Evolutionary conservation across 2,888 invertebrate species (phyloP).

Genomic region (Prenolepis imparis): DNA sequence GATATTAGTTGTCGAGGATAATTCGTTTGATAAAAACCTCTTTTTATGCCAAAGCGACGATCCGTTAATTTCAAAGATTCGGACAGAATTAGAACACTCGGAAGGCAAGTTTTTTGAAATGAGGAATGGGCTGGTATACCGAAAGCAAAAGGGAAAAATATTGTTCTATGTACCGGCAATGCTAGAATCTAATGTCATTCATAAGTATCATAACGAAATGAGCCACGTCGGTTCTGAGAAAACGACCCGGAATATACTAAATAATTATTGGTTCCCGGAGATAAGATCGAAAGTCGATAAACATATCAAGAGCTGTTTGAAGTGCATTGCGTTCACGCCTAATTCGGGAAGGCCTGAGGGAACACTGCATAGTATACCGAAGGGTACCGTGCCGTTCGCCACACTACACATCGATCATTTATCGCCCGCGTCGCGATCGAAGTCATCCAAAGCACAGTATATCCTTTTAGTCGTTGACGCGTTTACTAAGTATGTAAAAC

Average conservation of each 20-base stretch:
- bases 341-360: no score
- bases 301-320: no score
- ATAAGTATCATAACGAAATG: neutral
- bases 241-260: neutral
- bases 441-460: no score
- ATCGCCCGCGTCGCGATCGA: no score
- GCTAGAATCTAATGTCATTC: neutral
- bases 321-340: no score
- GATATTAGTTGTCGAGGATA: conserved; percentile 57
- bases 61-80: conserved; percentile 57
- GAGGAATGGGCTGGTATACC: conserved; percentile 65
- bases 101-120: conserved; percentile 61
- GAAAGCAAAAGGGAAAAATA: neutral
- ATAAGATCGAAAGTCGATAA: conserved; percentile 12
- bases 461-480: no score
- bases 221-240: conserved; percentile 36
- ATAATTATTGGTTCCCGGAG: conserved; percentile 48
- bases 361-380: no score
- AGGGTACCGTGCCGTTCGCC: no score
- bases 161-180: neutral
- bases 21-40: conserved; percentile 62
- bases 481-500: no score
- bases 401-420: no score
- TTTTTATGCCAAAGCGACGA: conserved; percentile 63
- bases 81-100: conserved; percentile 34